phyloP scores from a whole-genome alignment of 2,888 invertebrate species.

The Eupeodes luniger region DNA sequence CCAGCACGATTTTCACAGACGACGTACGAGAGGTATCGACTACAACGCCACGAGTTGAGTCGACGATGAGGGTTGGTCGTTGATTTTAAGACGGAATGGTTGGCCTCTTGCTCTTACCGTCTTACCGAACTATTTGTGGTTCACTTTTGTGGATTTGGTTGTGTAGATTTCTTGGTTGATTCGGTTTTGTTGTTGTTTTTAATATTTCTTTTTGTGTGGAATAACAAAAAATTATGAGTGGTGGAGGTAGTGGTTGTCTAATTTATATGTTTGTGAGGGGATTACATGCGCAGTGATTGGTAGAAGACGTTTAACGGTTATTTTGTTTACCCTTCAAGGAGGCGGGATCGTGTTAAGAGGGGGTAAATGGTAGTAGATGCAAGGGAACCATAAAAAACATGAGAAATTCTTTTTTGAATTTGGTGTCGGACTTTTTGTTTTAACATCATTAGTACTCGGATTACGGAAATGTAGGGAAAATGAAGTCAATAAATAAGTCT shows the following conservation, averaged over 20 bases:
- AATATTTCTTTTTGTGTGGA: conserved; percentile 23
- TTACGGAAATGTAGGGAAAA: conserved; percentile 41
- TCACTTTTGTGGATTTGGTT: conserved; percentile 63
- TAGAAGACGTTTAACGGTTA: conserved; percentile 59
- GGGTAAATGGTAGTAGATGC: conserved; percentile 3
- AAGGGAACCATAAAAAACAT: conserved; percentile 7
- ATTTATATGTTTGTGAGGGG: conserved; percentile 37
- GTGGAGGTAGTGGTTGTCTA: conserved; percentile 57
- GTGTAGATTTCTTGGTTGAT: conserved; percentile 25
- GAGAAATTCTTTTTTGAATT: not conserved
- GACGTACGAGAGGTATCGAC: no score
- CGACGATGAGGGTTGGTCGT: conserved; percentile 60
- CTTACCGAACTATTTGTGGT: conserved; percentile 69
- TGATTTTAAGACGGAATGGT: conserved; percentile 48
- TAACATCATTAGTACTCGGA: conserved; percentile 12
- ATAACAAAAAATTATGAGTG: conserved; percentile 40
- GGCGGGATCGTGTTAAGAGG: conserved; percentile 14
- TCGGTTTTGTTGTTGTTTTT: conserved; percentile 31
- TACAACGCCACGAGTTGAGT: not conserved
- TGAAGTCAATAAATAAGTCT: conserved; percentile 15
- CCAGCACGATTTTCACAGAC: not conserved
- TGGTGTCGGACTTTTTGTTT: not conserved
- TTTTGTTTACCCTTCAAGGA: conserved; percentile 39
- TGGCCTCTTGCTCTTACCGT: conserved; percentile 61
- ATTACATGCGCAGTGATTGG: conserved; percentile 74